Evolutionary conservation across 2,797 vertebrate genomes (phyloP), one percentile per base, ranked within the genome.

Genomic region (Oreonectes daqikongensis): DNA sequence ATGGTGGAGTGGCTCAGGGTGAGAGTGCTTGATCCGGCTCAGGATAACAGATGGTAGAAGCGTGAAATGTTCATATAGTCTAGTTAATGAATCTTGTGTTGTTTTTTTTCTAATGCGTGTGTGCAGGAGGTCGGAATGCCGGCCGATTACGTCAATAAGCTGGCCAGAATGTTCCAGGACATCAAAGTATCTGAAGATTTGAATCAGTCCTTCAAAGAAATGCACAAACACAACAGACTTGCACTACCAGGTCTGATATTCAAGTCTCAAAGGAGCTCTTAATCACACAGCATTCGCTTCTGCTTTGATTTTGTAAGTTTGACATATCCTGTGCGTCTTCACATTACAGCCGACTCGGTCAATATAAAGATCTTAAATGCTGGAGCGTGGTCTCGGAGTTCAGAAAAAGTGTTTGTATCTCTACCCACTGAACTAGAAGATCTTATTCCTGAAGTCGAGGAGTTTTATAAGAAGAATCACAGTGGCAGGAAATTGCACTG

Each of bases 381-480:
- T 53, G 96, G 96, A 0, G 96, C 96, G 1, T 98, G 97, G 97
- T 98, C 96, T 20, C 91, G 96, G 88, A 98, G 95, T 88, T 97
- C 95, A 69, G 95, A 98, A 85, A 98, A 98, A 86, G 96, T 98
- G 2, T 98, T 98, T 83, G 96, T 98, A 14, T 98, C 96, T 0
- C 91, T 97, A 32, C 96, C 96, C 42, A 97, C 95, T 30, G 96
- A 99, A 85, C 90, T 98, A 82, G 97, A 99, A 85, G 97, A 99
- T 83, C 91, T 99, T 79, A 99, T 99, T 87, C 97, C 97, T 2
- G 97, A 99, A 90, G 97, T 99, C 5, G 97, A 99, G 87, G 97
- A 99, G 75, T 99, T 99, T 86, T 99, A 99, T 86, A 99, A 99
- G 91, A 99, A 97, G 91, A 99, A 98, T 86, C 97, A 99, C 90